phyloP scores from a whole-genome alignment of 2,113 vertebrate genomes.

The Indicator indicator region DNA sequence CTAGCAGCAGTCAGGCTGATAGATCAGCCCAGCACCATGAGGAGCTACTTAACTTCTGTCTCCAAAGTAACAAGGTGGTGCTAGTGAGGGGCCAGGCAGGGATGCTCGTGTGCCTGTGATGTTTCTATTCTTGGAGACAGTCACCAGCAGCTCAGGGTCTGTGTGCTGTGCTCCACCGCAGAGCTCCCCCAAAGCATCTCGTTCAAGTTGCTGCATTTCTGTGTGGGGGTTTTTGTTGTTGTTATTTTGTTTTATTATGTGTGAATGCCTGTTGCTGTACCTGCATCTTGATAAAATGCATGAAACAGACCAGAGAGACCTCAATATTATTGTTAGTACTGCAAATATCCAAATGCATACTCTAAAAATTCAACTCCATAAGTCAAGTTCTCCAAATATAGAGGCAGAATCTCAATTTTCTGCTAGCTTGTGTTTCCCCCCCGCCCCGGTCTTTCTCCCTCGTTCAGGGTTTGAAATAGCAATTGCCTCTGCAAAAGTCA shows the following conservation, averaged over 20 bases:
- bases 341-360: rapidly evolving
- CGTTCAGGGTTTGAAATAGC: not conserved
- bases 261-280: not conserved
- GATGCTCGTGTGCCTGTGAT: rapidly evolving
- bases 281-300: not conserved
- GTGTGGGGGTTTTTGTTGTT: not conserved
- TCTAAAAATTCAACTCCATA: not conserved
- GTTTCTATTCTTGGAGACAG: not conserved
- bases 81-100: not conserved
- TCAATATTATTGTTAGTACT: not conserved
- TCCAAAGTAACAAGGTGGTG: not conserved
- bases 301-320: not conserved
- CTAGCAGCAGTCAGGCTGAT: not conserved
- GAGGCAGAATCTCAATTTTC: not conserved
- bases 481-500: not conserved
- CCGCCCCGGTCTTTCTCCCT: not conserved
- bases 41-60: not conserved
- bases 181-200: not conserved
- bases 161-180: rapidly evolving
- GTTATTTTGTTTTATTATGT: no score
- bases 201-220: rapidly evolving
- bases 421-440: not conserved
- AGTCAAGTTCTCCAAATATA: not conserved
- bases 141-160: not conserved
- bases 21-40: not conserved